Conservation (phyloP, 2,888 invertebrate species). For the Leptarthrus brevirostris region DNA sequence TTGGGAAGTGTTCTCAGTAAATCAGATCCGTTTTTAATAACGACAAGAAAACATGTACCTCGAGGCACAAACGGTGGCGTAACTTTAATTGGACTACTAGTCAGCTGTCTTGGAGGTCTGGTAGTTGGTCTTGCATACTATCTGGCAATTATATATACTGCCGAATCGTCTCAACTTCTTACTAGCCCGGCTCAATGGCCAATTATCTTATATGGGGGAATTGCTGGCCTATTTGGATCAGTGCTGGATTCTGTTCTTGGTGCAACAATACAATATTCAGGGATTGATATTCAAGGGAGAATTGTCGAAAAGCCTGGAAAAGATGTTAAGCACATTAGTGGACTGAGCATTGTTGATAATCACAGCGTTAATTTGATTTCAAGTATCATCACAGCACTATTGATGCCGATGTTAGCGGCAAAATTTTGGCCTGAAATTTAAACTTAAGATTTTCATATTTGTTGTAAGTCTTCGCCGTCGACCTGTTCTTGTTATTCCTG, state of each 20-base stretch:
- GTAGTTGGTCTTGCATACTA: slow-evolving; percentile 82
- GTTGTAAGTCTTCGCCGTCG: too few relatives aligned
- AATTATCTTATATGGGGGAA: slow-evolving; percentile 76
- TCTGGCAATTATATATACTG: slow-evolving; percentile 73
- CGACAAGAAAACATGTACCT: slow-evolving; percentile 79
- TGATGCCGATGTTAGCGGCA: slow-evolving; percentile 75
- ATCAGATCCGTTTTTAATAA: slow-evolving; percentile 79
- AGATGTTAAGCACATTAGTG: slow-evolving; percentile 78
- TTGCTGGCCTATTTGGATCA: slow-evolving; percentile 84
- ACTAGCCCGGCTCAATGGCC: slow-evolving; percentile 83
- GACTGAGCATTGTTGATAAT: slow-evolving; percentile 82
- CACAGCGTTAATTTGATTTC: slow-evolving; percentile 89
- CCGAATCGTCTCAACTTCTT: slow-evolving; percentile 71
- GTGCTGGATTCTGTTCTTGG: slow-evolving; percentile 86
- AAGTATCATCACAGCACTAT: slow-evolving; percentile 78
- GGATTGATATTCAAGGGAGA: slow-evolving; percentile 76
- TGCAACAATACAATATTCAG: slow-evolving; percentile 88
- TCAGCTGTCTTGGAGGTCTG: slow-evolving; percentile 67
- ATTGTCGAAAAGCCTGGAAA: slow-evolving; percentile 79
- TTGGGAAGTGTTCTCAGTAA: slow-evolving; percentile 80
- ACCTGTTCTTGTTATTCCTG: too few relatives aligned
- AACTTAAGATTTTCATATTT: too few relatives aligned
- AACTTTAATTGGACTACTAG: slow-evolving; percentile 73
- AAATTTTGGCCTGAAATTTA: slow-evolving; percentile 69
- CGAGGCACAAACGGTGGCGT: slow-evolving; percentile 90